phyloP scores from a whole-genome alignment of 2,888 invertebrate species.

The Carcina quercana region DNA sequence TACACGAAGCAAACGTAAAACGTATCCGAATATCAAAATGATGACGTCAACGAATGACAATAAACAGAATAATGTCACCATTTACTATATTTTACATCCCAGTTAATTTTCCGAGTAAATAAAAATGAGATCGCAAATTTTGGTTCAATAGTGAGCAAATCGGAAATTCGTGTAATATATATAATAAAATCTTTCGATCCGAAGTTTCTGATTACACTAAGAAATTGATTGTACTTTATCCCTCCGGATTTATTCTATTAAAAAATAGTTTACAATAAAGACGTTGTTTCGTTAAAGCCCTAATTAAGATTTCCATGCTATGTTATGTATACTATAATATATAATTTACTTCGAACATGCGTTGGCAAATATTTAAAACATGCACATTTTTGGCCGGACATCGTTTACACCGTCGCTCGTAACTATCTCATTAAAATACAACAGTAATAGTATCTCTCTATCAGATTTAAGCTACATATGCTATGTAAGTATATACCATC shows the following conservation, averaged over 20 bases:
- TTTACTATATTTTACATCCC: too few relatives aligned
- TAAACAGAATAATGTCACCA: too few relatives aligned
- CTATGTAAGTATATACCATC: slow-evolving; percentile 55
- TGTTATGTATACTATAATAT: slow-evolving; percentile 43
- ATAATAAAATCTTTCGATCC: slow-evolving; percentile 49
- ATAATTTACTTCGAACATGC: slow-evolving; percentile 43
- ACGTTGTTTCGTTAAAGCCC: slow-evolving; percentile 40
- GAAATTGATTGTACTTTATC: slow-evolving; percentile 61
- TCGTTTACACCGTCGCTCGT: slow-evolving; percentile 51
- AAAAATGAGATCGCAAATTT: slow-evolving; percentile 68
- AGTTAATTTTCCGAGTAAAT: too few relatives aligned
- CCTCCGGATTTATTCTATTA: slow-evolving; percentile 38
- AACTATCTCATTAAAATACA: slow-evolving; percentile 60
- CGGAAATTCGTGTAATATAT: slow-evolving; percentile 58
- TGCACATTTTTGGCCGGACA: slow-evolving; percentile 66
- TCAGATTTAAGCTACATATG: slow-evolving; percentile 59
- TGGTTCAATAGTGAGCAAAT: slow-evolving; percentile 66
- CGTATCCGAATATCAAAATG: too few relatives aligned
- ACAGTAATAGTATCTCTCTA: slow-evolving; percentile 66
- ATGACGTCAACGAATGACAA: too few relatives aligned
- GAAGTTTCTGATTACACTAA: slow-evolving; percentile 36
- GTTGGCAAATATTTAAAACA: slow-evolving; percentile 55
- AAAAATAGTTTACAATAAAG: slow-evolving; percentile 23
- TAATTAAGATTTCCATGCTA: slow-evolving; percentile 46
- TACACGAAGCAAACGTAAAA: too few relatives aligned